Conservation (phyloP, 2,888 invertebrate genomes). For the Teleiodes luculella region DNA sequence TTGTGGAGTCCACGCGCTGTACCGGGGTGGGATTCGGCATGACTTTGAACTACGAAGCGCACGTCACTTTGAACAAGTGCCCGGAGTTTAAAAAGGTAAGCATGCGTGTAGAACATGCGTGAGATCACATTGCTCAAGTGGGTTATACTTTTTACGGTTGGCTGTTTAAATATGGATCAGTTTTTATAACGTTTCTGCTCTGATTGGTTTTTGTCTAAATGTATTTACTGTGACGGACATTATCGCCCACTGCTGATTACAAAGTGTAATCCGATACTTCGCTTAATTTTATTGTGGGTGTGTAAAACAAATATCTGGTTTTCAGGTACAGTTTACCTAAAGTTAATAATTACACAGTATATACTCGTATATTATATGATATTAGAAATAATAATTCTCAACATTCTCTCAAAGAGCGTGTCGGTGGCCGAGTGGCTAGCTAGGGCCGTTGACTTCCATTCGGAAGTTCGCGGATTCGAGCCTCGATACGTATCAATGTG, state of each 20-base stretch:
- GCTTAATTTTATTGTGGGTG: constrained; percentile 24
- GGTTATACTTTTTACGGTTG: background rate
- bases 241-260: background rate
- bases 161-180: background rate
- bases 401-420: no score
- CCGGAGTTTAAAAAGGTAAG: constrained; percentile 68
- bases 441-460: no score
- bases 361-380: no score
- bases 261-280: constrained; percentile 3
- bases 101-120: background rate
- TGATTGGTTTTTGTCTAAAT: background rate
- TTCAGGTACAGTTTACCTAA: background rate
- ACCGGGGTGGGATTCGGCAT: constrained; percentile 80
- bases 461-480: no score
- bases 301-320: background rate
- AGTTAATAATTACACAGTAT: background rate
- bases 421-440: no score
- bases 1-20: constrained; percentile 77
- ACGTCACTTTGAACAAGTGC: constrained; percentile 78
- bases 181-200: background rate
- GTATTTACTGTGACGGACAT: background rate
- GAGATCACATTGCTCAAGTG: no score
- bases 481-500: no score
- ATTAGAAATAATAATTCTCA: no score
- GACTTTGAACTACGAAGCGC: constrained; percentile 81